Evolutionary conservation across 2,888 invertebrate species (phyloP), one percentile per base, ranked within the genome.

Genomic region (Caenorhabditis japonica): DNA sequence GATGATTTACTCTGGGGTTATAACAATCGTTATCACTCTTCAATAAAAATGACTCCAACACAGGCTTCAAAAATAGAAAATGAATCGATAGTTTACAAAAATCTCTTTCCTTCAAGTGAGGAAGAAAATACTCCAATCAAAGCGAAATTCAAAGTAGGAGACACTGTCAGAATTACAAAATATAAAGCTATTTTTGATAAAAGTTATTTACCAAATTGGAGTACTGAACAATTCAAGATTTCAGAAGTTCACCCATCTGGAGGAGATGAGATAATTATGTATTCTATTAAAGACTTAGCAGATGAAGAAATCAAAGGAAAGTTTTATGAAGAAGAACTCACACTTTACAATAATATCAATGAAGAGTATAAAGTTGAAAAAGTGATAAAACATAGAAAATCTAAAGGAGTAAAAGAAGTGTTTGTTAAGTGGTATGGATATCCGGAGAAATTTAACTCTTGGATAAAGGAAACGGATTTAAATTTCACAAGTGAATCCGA

Each of bases 1-100:
- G 62, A 69, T 33, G 68, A 75, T n/a, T n/a, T n/a, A n/a, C n/a
- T n/a, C n/a, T n/a, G n/a, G n/a, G 71, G 77, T 41, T 79, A 79
- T 41, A 79, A 79, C 53, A 79, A 70, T 70, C 77, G 71, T 72
- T 78, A 59, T 76, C 79, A 79, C 43, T 17, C 39, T 38, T 55
- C 60, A 3, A 79, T 79, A 49, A 79, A 79, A 79, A 79, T 71
- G 68, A 51, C 76, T 59, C 66, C 58, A n/a, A 66, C 33, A 19
- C 41, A 69, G 38, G 69, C 69, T 69, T 69, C 69, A 36, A 53
- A 69, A 43, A 51, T 53, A 43, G 60, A 69, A 61, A 69, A 69
- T 47, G 17, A 51, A 61, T 10, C 4, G 13, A 56, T 56, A 8
- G 66, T 66, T 51, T 47, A 66, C 46, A 44, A 62, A 13, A 62